Percentiles rank a stretch among this genome's conserved stretches.
phyloP scores from a whole-genome alignment of 2,113 vertebrate genomes.

The Callorhinus ursinus region DNA sequence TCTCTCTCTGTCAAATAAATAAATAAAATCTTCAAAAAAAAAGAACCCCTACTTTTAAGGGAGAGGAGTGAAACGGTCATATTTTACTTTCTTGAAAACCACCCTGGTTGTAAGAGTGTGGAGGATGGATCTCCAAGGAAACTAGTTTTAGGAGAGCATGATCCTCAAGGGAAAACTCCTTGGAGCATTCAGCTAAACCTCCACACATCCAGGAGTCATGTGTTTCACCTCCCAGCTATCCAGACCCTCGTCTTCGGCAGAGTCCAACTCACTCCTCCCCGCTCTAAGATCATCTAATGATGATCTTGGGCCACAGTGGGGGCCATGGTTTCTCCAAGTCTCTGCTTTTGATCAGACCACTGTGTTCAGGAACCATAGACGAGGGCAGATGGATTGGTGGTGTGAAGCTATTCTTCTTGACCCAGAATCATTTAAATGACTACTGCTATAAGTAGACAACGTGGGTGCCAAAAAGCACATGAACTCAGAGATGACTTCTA shows the following conservation, averaged over 20 bases:
- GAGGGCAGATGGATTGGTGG: too few relatives aligned
- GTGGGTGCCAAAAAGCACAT: background rate
- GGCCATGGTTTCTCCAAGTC: too few relatives aligned
- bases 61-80: background rate
- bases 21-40: too few relatives aligned
- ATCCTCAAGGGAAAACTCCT: background rate
- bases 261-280: background rate
- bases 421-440: background rate
- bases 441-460: background rate
- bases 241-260: background rate
- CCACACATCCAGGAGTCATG: rapidly evolving
- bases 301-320: background rate
- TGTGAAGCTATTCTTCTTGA: background rate
- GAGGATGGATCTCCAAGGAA: background rate
- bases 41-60: background rate
- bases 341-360: background rate
- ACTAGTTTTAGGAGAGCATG: background rate
- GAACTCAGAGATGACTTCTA: background rate
- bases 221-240: too few relatives aligned
- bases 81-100: slow-evolving; percentile 22
- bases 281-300: background rate
- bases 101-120: background rate
- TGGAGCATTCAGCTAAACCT: background rate
- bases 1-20: too few relatives aligned
- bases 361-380: background rate